A percentile compares a stretch with the other conserved stretches of the same genome.
Evolutionary conservation across 1,140 invertebrate species (phyloP).

Genomic region (Drosophila biarmipes): DNA sequence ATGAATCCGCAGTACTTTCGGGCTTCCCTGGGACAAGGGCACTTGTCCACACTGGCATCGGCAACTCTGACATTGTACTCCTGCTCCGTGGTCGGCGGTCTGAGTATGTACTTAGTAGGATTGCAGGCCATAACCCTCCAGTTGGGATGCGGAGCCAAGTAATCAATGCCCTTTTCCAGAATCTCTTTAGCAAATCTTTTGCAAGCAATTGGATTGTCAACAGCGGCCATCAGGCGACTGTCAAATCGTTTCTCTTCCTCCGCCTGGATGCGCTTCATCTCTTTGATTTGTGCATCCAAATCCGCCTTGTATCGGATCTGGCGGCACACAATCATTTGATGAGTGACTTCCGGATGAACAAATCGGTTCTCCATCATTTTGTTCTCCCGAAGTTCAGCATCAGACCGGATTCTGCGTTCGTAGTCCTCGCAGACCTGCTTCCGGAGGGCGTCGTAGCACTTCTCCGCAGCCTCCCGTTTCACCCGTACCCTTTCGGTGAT

Average conservation of each 20-base stretch:
- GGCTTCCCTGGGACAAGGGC: conserved; percentile 38
- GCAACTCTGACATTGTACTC: conserved; percentile 22
- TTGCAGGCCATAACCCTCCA: conserved; percentile 69
- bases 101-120: conserved; percentile 42
- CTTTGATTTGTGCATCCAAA: conserved; percentile 63
- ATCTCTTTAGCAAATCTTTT: conserved; percentile 54
- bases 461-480: conserved; percentile 51
- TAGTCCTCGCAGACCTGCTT: conserved; percentile 71
- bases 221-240: conserved; percentile 48
- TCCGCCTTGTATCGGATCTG: conserved; percentile 43
- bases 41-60: conserved; percentile 31
- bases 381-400: conserved; percentile 59
- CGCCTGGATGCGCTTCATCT: conserved; percentile 67
- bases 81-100: conserved; percentile 24
- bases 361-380: conserved; percentile 76
- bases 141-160: conserved; percentile 70
- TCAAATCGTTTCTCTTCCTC: conserved; percentile 62
- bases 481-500: conserved; percentile 36
- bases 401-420: conserved; percentile 54
- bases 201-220: conserved; percentile 63
- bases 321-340: conserved; percentile 36
- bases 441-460: conserved; percentile 54
- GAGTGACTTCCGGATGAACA: conserved; percentile 61
- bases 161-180: conserved; percentile 51
- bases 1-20: conserved; percentile 45